Evolutionary conservation across 1,140 invertebrate genomes (phyloP), one percentile per base, ranked within the genome.

Genomic region (Leptinotarsa undecemlineata): DNA sequence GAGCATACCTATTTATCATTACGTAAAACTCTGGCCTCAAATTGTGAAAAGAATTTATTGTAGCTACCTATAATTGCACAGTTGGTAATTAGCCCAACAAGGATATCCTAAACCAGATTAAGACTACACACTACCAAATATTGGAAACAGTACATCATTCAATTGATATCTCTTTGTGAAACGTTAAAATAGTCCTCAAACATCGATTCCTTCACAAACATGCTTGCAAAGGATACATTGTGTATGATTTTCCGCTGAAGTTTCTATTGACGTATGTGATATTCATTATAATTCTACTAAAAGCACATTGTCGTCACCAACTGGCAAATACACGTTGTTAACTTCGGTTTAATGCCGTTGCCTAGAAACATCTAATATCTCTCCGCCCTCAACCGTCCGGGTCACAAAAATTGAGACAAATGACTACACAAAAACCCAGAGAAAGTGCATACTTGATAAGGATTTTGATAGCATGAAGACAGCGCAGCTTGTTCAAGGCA

Each of bases 381-480:
- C 71, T 73, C 67, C 75, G 72, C 75, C 75, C 75, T 76, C n/a
- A 76, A 74, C 72, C 75, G 75, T 74, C 69, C 75, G 73, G 73
- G 77, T 73, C 77, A 76, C 74, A 74, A 60, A 74, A 78, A 78
- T 78, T 78, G 76, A 78, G 77, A 78, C 77, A 78, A 78, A 78
- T 78, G 77, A 76, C 74, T 76, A 67, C 74, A 78, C 74, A 78
- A 78, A 78, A 78, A 78, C 77, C 77, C 64, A 74, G 74, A 78
- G 77, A 78, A 76, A 69, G 74, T 78, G 77, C 77, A 78, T 78
- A 78, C 74, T 78, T 78, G 77, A 78, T 78, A 78, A 78, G 77
- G 74, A 76, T 78, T 26, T 78, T 78, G 77, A 78, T 78, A 74
- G 77, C 62, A 72, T 48, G 11, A 26, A 67, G 64, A 42, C 64